Conservation (phyloP, 2,113 vertebrate species). For the Nycticryphes semicollaris region DNA sequence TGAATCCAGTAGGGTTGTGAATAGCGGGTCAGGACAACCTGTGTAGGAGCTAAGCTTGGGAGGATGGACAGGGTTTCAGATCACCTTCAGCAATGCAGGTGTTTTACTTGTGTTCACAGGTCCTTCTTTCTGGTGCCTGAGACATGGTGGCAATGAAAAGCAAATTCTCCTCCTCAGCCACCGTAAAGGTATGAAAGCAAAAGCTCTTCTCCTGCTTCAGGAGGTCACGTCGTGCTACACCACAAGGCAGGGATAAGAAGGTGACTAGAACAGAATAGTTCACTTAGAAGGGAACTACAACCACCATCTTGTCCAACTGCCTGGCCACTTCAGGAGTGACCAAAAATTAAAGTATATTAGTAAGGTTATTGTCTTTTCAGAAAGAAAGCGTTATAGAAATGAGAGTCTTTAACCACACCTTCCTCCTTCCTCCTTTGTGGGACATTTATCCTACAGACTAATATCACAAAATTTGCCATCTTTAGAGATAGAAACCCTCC, state of each 20-base stretch:
- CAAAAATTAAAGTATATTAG: not conserved
- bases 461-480: slow-evolving; percentile 5
- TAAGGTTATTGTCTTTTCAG: not conserved
- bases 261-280: not conserved
- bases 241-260: not conserved
- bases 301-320: not conserved
- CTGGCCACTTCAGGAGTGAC: not conserved
- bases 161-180: not conserved
- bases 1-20: not conserved
- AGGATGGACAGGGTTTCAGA: not conserved
- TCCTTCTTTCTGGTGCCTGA: not conserved
- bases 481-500: slow-evolving; percentile 18
- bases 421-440: not conserved
- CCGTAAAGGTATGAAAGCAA: not conserved
- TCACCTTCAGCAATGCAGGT: not conserved
- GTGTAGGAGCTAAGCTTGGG: rapidly evolving
- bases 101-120: not conserved
- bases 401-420: not conserved
- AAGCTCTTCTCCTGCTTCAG: not conserved
- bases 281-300: not conserved
- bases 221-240: not conserved
- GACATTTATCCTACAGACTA: not conserved
- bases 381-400: not conserved
- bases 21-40: not conserved
- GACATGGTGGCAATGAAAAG: not conserved